Conservation (phyloP, 2,113 vertebrate species). For the Elaphurus davidianus region DNA sequence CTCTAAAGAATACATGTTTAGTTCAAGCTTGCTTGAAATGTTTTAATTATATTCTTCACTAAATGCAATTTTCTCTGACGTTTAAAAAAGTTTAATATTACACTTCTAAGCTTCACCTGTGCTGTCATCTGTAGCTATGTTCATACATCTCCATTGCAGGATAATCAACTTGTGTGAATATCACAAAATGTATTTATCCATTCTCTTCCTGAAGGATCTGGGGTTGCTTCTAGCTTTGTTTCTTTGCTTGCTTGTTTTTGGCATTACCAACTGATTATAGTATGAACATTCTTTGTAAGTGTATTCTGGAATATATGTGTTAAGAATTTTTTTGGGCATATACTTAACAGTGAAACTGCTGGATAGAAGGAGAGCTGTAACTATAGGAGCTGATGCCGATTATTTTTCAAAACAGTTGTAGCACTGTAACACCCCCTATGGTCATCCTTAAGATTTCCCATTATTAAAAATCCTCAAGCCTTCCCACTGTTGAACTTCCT, state of each 20-base stretch:
- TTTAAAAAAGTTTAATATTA: neutral
- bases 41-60: neutral
- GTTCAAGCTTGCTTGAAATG: neutral
- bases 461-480: neutral
- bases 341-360: neutral
- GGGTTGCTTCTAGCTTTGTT: neutral
- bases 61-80: neutral
- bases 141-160: neutral
- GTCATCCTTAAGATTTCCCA: neutral
- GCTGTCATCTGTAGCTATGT: neutral
- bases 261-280: neutral
- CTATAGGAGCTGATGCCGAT: neutral
- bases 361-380: neutral
- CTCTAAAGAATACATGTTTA: neutral
- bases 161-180: neutral
- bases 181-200: neutral
- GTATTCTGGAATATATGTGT: neutral
- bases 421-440: neutral
- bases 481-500: neutral
- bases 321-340: neutral
- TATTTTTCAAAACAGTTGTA: constrained; percentile 15
- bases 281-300: neutral
- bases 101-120: neutral
- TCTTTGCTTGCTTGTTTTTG: neutral
- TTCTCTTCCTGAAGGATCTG: neutral